These are phyloP conservation scores for Nephila pilipes DNA, from an alignment of 1,140 invertebrate species.

Conservation along the genomic window DNA sequence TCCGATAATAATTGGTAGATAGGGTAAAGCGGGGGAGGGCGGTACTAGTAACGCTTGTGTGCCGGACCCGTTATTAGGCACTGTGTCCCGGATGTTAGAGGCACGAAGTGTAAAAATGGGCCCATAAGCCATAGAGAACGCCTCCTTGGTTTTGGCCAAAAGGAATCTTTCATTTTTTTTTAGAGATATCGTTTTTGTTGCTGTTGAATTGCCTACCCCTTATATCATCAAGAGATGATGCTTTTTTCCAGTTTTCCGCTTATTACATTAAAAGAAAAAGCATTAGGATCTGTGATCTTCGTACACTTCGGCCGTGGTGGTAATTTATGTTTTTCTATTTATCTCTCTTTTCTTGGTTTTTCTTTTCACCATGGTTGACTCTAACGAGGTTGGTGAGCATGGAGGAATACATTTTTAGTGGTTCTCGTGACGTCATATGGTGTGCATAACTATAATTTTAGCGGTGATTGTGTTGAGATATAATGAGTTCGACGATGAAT, in stretches of 20 bases:
- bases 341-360: not conserved
- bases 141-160: conserved; percentile 53
- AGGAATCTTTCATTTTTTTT: not conserved
- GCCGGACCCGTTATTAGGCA: conserved; percentile 74
- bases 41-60: conserved; percentile 73
- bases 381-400: conserved; percentile 30
- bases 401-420: not conserved
- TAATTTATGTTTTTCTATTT: conserved; percentile 44
- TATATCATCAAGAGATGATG: not conserved
- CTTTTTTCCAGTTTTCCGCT: conserved; percentile 59
- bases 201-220: not conserved
- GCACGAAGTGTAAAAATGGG: conserved; percentile 76
- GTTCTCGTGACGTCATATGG: conserved; percentile 46
- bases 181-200: not conserved
- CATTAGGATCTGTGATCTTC: conserved; percentile 68
- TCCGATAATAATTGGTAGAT: conserved; percentile 75
- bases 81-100: conserved; percentile 65
- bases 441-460: conserved; percentile 62
- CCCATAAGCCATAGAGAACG: conserved; percentile 75
- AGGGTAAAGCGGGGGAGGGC: conserved; percentile 54
- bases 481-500: not conserved
- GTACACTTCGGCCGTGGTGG: conserved; percentile 31
- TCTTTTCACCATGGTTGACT: not conserved
- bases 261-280: conserved; percentile 75
- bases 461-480: not conserved